A percentile compares a stretch with the other conserved stretches of the same genome.
Conservation (phyloP, 2,797 vertebrate species). For the Hypotaenidia philippensis region DNA sequence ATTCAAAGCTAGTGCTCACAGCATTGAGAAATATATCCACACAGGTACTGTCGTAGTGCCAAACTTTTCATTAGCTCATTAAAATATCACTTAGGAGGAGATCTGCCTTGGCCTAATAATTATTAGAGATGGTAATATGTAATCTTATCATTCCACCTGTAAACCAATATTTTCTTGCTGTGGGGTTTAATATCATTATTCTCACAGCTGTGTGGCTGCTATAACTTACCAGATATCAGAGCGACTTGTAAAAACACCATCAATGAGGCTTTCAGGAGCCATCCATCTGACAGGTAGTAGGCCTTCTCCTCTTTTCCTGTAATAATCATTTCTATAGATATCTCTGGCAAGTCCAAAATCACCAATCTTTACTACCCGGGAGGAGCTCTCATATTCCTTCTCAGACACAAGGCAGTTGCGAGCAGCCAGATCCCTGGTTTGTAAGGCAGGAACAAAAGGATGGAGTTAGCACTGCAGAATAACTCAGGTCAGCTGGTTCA, state of each 20-base stretch:
- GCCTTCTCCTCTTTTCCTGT: constrained; percentile 85
- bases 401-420: constrained; percentile 85
- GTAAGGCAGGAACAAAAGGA: neutral
- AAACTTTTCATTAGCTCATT: neutral
- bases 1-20: neutral
- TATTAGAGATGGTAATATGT: neutral
- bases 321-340: constrained; percentile 85
- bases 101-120: neutral
- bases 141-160: neutral
- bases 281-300: constrained; percentile 85
- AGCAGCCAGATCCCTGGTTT: constrained; percentile 82
- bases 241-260: constrained; percentile 82
- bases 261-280: constrained; percentile 84
- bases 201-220: neutral
- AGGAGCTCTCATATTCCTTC: constrained; percentile 70
- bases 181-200: neutral
- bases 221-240: constrained; percentile 83
- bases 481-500: neutral
- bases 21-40: neutral
- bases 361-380: constrained; percentile 79
- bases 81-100: neutral
- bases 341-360: constrained; percentile 85
- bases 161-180: neutral
- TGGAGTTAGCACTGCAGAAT: neutral
- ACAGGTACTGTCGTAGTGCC: fast-evolving